Evolutionary conservation across 1,140 invertebrate species (phyloP), one percentile per base, ranked within the genome.

Genomic region (Drosophila biarmipes): DNA sequence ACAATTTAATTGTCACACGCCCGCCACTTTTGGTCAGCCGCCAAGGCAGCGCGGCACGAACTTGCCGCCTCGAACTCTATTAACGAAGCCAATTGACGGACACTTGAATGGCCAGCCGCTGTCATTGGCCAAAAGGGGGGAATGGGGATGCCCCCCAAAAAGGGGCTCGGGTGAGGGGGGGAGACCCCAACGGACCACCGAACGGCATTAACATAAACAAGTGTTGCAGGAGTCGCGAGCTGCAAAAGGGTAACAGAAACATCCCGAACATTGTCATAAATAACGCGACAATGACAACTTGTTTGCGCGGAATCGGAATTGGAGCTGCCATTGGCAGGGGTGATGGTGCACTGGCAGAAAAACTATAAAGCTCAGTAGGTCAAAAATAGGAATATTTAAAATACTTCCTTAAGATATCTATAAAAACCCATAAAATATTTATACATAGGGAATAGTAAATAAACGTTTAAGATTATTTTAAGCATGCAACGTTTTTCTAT

Each of bases 1-100:
- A 89, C 84, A 89, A 89, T 89, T 89, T 89, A 89, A 89, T 89
- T 89, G 84, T 89, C 84, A 89, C 84, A 89, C 84, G 80, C 84
- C 84, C 84, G 84, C 84, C 82, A 80, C 82, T 78, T 89, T 89
- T 89, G 85, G 84, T 78, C 74, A 82, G 57, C 46, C 12, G 17
- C 54, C 45, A 19, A 19, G 35, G 19, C 34, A 27, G 67, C 79
- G 19, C 34, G 21, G 67, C 79, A 77, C 80, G 69, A 75, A 79
- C 71, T 58, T 42, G 77, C 66, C 77, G 59, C 71, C 74, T 75
- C 69, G 84, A 86, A 86, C 78, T 86, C 82, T 89, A 86, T 86
- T 86, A 86, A 86, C 84, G 82, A 89, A 62, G 84, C 75, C 84
- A 89, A 87, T 87, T 89, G 84, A 89, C 84, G 68, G 84, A 89